Base-by-base conservation (phyloP, 2,113 vertebrate genomes). In the Sinocyclocheilus maitianheensis region DNA sequence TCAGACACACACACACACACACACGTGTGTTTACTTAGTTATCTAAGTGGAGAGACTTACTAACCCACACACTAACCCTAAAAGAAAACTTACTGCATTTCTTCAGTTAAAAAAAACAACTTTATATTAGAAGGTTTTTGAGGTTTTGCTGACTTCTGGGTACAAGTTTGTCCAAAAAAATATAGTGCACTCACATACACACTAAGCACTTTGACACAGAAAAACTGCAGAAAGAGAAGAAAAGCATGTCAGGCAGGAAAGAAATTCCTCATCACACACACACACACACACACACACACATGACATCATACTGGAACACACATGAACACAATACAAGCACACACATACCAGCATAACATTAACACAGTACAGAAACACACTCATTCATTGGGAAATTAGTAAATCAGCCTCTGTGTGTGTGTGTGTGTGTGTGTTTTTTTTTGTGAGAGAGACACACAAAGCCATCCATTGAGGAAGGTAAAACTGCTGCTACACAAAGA, bases 401-500 rank as follows among this genome's bases (percentile, higher is more conserved):
- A 48, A 53, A 71, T 81, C 22, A 63, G 67, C 48, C 26, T 30
- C 34, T 14, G 5, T 58, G 20, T 40, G 18, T 79, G 77, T 71
- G 63, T 65, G 62, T 63, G 60, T n/a, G 60, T n/a, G 20, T n/a
- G 60, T 63, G 60, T 63, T 20, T 43, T 20, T 71, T 34, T 43
- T 40, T 14, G 74, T 60, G 53, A 30, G 30, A 34, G 55, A 8
- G 43, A 77, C 1, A 72, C 24, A 87, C 77, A 87, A 77, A 77
- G 86, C 69, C 53, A 18, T 22, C 46, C 83, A 87, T 85, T 87
- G 78, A 87, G 60, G 78, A 80, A 87, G 51, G 85, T 85, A 65
- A 79, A 71, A 63, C 58, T 62, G 77, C 43, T 79, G 62, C 77
- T 18, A 76, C 81, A 86, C 84, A 86, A 87, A 90, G 87, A 89